Conservation (phyloP, 2,797 vertebrate species). For the Silurus aristotelis region DNA sequence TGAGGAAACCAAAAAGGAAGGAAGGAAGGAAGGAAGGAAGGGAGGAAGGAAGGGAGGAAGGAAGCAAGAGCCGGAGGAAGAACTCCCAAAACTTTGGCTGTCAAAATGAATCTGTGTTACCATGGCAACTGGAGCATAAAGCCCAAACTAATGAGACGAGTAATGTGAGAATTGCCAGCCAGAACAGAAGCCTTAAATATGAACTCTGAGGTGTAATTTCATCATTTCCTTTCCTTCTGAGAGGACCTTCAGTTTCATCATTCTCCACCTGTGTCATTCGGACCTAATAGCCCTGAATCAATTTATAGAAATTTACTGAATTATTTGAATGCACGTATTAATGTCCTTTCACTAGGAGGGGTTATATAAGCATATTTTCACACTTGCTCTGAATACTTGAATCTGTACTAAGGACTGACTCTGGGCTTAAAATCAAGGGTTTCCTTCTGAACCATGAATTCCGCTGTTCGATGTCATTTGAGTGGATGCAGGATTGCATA, state of each 20-base stretch:
- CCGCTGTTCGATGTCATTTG: background rate
- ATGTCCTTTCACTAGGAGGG: background rate
- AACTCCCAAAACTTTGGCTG: conserved; percentile 28
- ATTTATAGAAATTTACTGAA: conserved; percentile 2
- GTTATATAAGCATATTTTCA: background rate
- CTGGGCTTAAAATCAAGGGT: background rate
- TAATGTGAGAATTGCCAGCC: conserved; percentile 31
- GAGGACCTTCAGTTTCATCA: background rate
- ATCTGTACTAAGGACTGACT: background rate
- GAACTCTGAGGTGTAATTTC: conserved; percentile 36
- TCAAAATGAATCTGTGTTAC: conserved; percentile 33
- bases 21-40: background rate
- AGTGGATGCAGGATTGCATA: background rate
- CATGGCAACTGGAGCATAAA: conserved; percentile 37
- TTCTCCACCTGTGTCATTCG: conserved; percentile 11
- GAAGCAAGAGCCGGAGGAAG: background rate
- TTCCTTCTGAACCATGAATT: background rate
- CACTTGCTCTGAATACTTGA: background rate
- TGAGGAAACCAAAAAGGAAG: background rate
- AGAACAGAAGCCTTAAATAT: conserved; percentile 30
- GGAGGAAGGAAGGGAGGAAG: too few species aligned
- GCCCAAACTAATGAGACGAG: conserved; percentile 29
- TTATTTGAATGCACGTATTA: background rate
- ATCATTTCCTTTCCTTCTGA: conserved; percentile 15
- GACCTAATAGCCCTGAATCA: conserved; percentile 6